Conservation (phyloP, 35 echinoderm and acorn worm genomes). For the Ophioderma brevispina region DNA sequence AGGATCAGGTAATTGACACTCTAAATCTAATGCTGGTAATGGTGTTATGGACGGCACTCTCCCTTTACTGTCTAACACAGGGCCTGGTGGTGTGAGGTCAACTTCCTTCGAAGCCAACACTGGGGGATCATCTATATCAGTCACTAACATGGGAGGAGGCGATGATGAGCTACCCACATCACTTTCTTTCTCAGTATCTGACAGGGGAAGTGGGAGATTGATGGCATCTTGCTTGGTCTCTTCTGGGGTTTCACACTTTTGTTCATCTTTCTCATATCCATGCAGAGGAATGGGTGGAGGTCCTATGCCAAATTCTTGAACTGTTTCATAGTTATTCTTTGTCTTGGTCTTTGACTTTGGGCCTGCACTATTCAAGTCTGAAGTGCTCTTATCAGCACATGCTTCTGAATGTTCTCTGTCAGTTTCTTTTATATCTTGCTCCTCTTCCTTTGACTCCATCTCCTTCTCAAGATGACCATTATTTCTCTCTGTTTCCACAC, state of each 20-base stretch:
- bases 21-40: background rate
- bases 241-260: background rate
- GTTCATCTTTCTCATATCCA: conserved; percentile 27
- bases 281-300: background rate
- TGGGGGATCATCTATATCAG: background rate
- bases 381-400: too few species aligned
- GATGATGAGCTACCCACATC: background rate
- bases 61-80: background rate
- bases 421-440: background rate
- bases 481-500: background rate
- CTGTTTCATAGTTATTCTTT: conserved; percentile 52
- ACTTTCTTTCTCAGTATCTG: background rate
- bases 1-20: background rate
- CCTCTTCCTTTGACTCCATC: background rate
- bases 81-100: background rate
- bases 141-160: background rate
- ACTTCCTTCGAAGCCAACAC: background rate
- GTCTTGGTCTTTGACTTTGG: background rate
- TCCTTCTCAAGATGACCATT: background rate
- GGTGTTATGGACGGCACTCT: background rate
- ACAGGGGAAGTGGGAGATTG: background rate
- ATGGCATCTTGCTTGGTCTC: background rate
- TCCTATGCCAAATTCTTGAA: conserved; percentile 76
- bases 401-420: background rate
- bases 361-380: too few species aligned